Evolutionary conservation across 1,140 invertebrate genomes (phyloP), one percentile per base, ranked within the genome.

Genomic region (Pachypeltis micranthus): DNA sequence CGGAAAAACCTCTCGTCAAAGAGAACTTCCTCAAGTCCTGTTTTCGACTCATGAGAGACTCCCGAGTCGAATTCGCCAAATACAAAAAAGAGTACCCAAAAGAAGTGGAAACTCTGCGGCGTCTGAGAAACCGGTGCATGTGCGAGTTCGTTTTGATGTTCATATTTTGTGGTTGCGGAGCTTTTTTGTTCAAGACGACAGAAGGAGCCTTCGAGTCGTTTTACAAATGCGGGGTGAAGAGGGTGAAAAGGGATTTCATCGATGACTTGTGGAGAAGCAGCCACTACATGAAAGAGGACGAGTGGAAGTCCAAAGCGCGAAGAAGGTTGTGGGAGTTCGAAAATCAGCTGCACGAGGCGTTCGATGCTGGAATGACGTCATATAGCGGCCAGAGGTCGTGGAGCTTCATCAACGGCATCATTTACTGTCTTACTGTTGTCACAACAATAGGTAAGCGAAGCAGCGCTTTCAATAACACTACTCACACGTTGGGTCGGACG

Each of bases 381-480:
- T 91, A 90, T 70, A 90, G 88, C 51, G 90, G 89, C 2, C 83
- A 87, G 68, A 84, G 83, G 68, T 85, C 87, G 12, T 97, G 94
- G 92, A 93, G 85, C 68, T 96, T 95, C 75, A 80, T 93, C 74
- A 95, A 96, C 73, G 86, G 92, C 0, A 81, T 96, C 61, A 85
- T 95, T 63, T 98, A 93, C 77, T 91, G 89, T 72, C 78, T 93
- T 68, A 95, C 93, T 59, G 81, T 96, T 65, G 81, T 95, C 67
- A 93, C 93, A 16, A 96, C 93, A 23, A 96, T 97, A 77, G 93
- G 93, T 95, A 83, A 86, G 81, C 69, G n/a, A n/a, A n/a, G n/a
- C n/a, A n/a, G n/a, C n/a, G n/a, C n/a, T n/a, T n/a, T n/a, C n/a
- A n/a, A n/a, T n/a, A n/a, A n/a, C n/a, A n/a, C n/a, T n/a, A n/a